Conservation (phyloP, 2,113 vertebrate genomes). For the Corapipo altera region DNA sequence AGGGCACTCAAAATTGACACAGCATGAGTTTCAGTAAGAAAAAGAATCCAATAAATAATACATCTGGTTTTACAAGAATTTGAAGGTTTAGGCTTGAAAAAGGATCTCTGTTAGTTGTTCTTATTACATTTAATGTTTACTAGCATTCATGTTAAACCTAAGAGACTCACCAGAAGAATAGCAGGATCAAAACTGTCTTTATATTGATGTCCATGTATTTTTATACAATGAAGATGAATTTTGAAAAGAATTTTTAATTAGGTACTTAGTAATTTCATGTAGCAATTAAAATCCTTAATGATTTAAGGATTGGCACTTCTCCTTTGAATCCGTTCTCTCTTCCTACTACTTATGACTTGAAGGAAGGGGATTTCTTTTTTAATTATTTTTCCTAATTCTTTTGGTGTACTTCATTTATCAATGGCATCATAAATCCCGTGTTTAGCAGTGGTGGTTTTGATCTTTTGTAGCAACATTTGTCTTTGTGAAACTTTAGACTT, state of each 20-base stretch:
- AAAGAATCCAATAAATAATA: background rate
- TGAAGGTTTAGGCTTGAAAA: background rate
- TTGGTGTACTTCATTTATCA: background rate
- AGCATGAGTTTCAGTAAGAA: background rate
- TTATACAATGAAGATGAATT: background rate
- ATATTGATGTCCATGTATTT: background rate
- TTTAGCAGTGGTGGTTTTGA: background rate
- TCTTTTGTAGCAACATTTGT: background rate
- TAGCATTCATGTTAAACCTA: background rate
- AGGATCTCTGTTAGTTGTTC: background rate
- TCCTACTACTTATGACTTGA: background rate
- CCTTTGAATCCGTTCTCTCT: background rate
- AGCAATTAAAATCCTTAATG: background rate
- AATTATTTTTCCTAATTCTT: background rate
- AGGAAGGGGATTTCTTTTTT: background rate
- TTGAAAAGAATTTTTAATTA: background rate
- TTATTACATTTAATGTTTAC: background rate
- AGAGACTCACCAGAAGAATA: background rate
- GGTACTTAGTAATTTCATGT: background rate
- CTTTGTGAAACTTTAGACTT: background rate
- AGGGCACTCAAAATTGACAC: background rate
- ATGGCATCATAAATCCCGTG: background rate
- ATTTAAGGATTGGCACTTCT: background rate
- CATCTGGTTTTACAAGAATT: background rate
- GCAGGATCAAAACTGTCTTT: background rate